Conservation (phyloP, 2,888 invertebrate species). For the Flexamia atlantica region DNA sequence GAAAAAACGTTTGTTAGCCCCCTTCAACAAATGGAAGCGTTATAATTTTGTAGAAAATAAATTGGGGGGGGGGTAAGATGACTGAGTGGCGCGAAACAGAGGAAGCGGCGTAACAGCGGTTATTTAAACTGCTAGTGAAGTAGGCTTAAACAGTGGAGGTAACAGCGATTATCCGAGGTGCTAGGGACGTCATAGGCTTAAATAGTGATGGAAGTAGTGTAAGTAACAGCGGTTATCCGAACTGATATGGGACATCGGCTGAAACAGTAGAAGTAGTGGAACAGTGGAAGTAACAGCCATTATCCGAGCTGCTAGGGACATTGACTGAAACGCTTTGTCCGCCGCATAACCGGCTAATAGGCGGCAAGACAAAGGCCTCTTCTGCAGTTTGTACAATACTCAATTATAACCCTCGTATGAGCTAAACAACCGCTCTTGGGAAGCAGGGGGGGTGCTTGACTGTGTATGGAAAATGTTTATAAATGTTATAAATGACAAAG, state of each 20-base stretch:
- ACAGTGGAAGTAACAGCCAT: not conserved
- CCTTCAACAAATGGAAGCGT: too few relatives aligned
- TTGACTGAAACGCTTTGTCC: not conserved
- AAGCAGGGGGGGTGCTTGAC: not conserved
- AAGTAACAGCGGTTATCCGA: too few relatives aligned
- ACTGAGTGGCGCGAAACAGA: too few relatives aligned
- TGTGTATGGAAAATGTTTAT: too few relatives aligned
- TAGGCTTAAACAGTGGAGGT: not conserved
- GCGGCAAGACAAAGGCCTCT: constrained; percentile 17
- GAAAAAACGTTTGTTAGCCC: not conserved
- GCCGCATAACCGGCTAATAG: constrained; percentile 11
- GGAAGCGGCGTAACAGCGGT: not conserved
- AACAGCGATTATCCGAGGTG: not conserved
- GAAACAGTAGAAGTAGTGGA: not conserved
- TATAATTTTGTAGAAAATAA: not conserved
- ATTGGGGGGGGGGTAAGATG: not conserved
- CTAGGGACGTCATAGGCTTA: not conserved
- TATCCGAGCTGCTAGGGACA: not conserved
- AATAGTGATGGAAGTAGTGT: too few relatives aligned
- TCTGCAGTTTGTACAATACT: constrained; percentile 29
- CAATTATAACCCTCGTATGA: constrained; percentile 9
- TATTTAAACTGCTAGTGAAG: too few relatives aligned
- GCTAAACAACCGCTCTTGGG: not conserved
- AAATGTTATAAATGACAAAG: too few relatives aligned
- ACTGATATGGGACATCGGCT: too few relatives aligned